Evolutionary conservation across 2,797 vertebrate species (phyloP).

Genomic region (Leptatherina wallacei): DNA sequence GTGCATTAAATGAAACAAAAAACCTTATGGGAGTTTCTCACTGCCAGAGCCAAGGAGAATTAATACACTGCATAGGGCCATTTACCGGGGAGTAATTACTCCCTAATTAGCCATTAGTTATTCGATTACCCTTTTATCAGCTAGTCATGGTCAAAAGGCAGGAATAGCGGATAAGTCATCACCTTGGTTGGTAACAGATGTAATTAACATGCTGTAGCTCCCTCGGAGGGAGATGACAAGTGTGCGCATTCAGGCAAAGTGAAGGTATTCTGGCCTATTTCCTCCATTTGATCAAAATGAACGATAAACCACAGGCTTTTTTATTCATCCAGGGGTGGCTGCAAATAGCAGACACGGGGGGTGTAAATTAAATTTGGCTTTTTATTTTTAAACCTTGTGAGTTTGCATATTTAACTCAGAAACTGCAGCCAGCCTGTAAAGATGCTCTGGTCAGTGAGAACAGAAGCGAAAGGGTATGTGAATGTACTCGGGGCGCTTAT

Average conservation of each 20-base stretch:
- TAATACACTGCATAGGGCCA: slow-evolving; percentile 80
- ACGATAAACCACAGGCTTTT: slow-evolving; percentile 50
- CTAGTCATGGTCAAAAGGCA: slow-evolving; percentile 84
- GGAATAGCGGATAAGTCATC: slow-evolving; percentile 79
- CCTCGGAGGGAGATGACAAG: slow-evolving; percentile 50
- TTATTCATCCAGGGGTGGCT: slow-evolving; percentile 21
- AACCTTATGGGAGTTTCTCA: slow-evolving; percentile 80
- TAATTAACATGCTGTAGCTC: slow-evolving; percentile 71
- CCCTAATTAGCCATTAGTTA: slow-evolving; percentile 87
- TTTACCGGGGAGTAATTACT: slow-evolving; percentile 84
- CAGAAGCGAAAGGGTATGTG: slow-evolving; percentile 11
- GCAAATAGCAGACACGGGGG: slow-evolving; percentile 42
- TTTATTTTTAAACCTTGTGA: slow-evolving; percentile 12
- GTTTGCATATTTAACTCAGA: slow-evolving; percentile 14
- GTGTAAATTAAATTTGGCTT: slow-evolving; percentile 38
- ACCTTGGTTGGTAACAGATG: slow-evolving; percentile 78
- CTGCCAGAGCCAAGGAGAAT: slow-evolving; percentile 79
- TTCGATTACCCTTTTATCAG: slow-evolving; percentile 87
- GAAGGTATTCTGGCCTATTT: slow-evolving; percentile 64
- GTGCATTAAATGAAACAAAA: slow-evolving; percentile 81
- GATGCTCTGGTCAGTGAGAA: slow-evolving; percentile 25
- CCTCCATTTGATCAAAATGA: slow-evolving; percentile 66
- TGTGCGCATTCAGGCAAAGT: slow-evolving; percentile 43
- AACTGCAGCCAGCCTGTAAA: not conserved
- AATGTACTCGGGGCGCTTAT: slow-evolving; percentile 21